Evolutionary conservation across 2,888 invertebrate genomes (phyloP).

Genomic region (Parnassius mnemosyne): DNA sequence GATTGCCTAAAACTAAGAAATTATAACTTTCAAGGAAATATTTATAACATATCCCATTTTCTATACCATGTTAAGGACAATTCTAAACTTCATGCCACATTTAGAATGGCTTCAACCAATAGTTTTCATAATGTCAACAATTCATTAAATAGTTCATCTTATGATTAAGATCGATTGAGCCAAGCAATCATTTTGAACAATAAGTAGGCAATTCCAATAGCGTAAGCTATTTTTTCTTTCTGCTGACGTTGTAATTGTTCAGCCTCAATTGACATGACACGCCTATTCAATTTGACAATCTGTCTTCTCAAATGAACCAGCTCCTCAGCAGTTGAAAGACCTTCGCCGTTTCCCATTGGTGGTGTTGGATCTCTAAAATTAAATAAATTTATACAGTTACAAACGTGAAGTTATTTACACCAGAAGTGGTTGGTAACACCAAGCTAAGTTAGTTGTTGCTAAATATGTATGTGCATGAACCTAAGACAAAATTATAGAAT

Average conservation of each 20-base stretch:
- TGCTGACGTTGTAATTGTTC: constrained; percentile 91
- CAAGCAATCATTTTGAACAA: constrained; percentile 92
- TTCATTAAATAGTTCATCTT: constrained; percentile 62
- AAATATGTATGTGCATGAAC: no score
- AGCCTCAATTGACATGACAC: constrained; percentile 92
- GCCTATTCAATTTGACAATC: constrained; percentile 91
- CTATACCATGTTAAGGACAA: constrained; percentile 23
- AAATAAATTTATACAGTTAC: background rate
- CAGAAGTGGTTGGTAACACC: no score
- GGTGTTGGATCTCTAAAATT: constrained; percentile 84
- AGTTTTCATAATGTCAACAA: constrained; percentile 61
- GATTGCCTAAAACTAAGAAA: constrained; percentile 29
- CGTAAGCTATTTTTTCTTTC: constrained; percentile 92
- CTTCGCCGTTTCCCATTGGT: constrained; percentile 82
- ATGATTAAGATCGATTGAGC: constrained; percentile 81
- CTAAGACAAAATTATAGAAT: no score
- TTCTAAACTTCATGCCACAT: constrained; percentile 28
- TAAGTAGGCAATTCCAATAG: constrained; percentile 91
- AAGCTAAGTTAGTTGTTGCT: no score
- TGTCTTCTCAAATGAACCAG: constrained; percentile 91
- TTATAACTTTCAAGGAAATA: constrained; percentile 25
- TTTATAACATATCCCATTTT: constrained; percentile 23
- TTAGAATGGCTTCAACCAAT: constrained; percentile 23
- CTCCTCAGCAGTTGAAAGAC: constrained; percentile 87
- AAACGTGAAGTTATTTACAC: no score